Conservation (phyloP, 2,888 invertebrate species). For the Petrophora chlorosata region DNA sequence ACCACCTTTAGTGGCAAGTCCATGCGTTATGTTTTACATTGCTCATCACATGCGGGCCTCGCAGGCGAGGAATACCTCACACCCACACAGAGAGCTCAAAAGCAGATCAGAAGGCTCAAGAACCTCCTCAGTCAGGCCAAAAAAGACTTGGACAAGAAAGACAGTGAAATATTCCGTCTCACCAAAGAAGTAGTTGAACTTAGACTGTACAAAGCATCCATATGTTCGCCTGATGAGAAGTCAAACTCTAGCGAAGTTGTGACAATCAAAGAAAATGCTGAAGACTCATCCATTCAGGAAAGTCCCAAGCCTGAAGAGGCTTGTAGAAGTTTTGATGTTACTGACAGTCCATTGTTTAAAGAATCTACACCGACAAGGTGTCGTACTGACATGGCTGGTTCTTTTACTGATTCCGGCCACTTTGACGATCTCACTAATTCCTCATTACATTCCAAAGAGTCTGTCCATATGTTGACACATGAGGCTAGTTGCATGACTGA, state of each 20-base stretch:
- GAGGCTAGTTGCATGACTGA: constrained; percentile 82
- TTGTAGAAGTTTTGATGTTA: constrained; percentile 73
- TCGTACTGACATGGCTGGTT: constrained; percentile 87
- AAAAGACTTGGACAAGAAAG: constrained; percentile 90
- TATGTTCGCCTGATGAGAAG: constrained; percentile 91
- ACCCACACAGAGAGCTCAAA: constrained; percentile 93
- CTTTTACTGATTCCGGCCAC: constrained; percentile 93
- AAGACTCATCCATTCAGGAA: constrained; percentile 63
- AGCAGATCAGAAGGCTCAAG: constrained; percentile 90
- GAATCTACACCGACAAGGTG: constrained; percentile 72
- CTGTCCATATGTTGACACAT: constrained; percentile 82
- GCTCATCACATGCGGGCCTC: constrained; percentile 90
- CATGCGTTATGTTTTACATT: constrained; percentile 93
- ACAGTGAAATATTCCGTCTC: constrained; percentile 90
- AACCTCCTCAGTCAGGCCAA: constrained; percentile 88
- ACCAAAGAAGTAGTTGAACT: constrained; percentile 92
- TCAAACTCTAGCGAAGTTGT: constrained; percentile 90
- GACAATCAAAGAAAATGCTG: constrained; percentile 88
- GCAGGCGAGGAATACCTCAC: constrained; percentile 93
- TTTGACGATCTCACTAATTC: constrained; percentile 92
- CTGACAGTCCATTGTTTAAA: constrained; percentile 76
- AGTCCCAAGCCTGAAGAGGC: constrained; percentile 69
- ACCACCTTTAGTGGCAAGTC: constrained; percentile 88
- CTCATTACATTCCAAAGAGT: constrained; percentile 90
- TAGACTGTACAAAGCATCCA: constrained; percentile 90